Base-by-base conservation (phyloP, 35 echinoderm and acorn worm species). In the Anneissia japonica region DNA sequence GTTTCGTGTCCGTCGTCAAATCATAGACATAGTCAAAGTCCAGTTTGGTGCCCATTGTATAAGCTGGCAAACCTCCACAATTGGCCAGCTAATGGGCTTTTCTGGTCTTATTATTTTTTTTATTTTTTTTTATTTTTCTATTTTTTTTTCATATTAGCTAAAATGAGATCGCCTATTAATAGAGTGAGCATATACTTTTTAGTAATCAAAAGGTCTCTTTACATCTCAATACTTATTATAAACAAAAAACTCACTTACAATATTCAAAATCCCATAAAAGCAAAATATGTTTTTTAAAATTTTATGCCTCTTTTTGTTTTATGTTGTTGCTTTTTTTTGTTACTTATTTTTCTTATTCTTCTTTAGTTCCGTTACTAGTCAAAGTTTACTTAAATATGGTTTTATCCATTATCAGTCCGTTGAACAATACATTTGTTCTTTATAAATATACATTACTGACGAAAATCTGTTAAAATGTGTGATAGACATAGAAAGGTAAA, bases 351-450 rank as follows among this genome's bases (percentile, higher is more conserved):
- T 64, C n/a, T 64, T 64, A 16, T 26, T 9, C 51, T 64, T 64
- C 4, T 16, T 64, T 64, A 23, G 51, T 64, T 64, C 51, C 51
- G 51, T 64, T 64, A 64, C 51, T 19, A 16, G 51, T 64, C 51
- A 64, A 64, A 64, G 5, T 9, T 64, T 64, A 64, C 51, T 64
- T 64, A 64, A 64, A 64, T n/a, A n/a, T 64, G 51, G 51, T 64
- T 64, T 45, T 64, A 64, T 64, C 51, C 51, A 64, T 64, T 64
- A 64, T 64, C 51, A 64, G 51, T 64, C 51, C 51, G 51, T 64
- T 45, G 51, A 64, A 64, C 51, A 64, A 9, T 64, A 64, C 2
- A 19, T 64, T 64, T 64, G 51, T 64, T 64, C 51, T 64, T 23
- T 19, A 64, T 64, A 64, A 64, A 64, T 19, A 64, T 19, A 64